Evolutionary conservation across 2,797 vertebrate species (phyloP).

Genomic region (Sebastolobus altivelis): DNA sequence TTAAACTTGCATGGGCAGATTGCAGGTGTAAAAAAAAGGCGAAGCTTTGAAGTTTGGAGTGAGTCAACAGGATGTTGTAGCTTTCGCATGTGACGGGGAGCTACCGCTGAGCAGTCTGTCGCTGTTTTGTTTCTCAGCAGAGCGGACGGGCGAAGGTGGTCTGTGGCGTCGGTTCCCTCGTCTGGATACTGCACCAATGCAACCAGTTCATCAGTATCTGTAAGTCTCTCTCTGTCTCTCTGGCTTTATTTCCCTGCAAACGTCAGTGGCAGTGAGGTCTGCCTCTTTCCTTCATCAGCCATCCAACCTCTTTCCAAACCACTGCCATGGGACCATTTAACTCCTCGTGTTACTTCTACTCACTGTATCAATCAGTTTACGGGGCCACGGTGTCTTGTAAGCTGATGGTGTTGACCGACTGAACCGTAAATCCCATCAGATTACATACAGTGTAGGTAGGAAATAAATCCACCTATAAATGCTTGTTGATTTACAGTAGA

Average conservation of each 20-base stretch:
- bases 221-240: slow-evolving; percentile 68
- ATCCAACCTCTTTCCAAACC: slow-evolving; percentile 37
- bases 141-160: slow-evolving; percentile 94
- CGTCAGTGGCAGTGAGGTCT: neutral
- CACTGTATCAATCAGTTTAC: slow-evolving; percentile 41
- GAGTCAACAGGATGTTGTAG: slow-evolving; percentile 36
- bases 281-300: slow-evolving; percentile 30
- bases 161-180: slow-evolving; percentile 92
- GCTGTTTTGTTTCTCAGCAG: slow-evolving; percentile 65
- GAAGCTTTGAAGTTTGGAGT: slow-evolving; percentile 18
- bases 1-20: slow-evolving; percentile 3
- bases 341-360: slow-evolving; percentile 30
- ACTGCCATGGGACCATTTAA: slow-evolving; percentile 40
- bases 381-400: slow-evolving; percentile 39
- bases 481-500: slow-evolving; percentile 31
- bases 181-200: slow-evolving; percentile 97
- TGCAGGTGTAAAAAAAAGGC: neutral
- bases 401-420: slow-evolving; percentile 29
- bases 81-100: neutral
- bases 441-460: slow-evolving; percentile 16
- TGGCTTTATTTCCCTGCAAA: neutral
- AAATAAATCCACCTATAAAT: slow-evolving; percentile 26
- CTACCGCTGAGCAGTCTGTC: slow-evolving; percentile 20
- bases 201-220: slow-evolving; percentile 94
- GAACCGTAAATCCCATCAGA: slow-evolving; percentile 44